A percentile compares a stretch with the other conserved stretches of the same genome.
These are phyloP conservation scores for Antechinus stuartii DNA, from an alignment of 2,113 vertebrate genomes.

Conservation along the genomic window DNA sequence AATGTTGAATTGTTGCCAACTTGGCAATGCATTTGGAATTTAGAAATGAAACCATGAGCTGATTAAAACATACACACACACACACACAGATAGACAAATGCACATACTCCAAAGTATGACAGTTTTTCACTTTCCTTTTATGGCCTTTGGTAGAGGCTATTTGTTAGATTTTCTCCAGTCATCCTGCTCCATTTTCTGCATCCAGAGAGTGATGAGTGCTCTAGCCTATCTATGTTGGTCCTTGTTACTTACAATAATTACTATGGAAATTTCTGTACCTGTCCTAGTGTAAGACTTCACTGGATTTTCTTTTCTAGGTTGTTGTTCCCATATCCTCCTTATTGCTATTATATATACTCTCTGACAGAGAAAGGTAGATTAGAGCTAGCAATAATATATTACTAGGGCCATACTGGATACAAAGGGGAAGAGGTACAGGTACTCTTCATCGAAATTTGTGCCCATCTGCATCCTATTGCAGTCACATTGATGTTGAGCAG, in stretches of 20 bases:
- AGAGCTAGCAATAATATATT: not conserved
- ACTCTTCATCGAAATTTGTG: not conserved
- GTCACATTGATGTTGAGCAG: not conserved
- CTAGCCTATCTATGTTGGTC: not conserved
- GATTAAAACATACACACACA: not conserved
- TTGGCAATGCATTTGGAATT: not conserved
- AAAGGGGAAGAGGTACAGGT: not conserved
- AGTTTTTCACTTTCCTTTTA: not conserved
- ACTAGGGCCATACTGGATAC: not conserved
- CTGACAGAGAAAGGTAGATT: not conserved
- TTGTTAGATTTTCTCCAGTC: not conserved
- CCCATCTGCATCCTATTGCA: not conserved
- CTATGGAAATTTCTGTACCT: not conserved
- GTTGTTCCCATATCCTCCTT: not conserved
- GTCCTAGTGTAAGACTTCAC: not conserved
- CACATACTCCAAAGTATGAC: not conserved
- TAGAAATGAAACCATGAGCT: not conserved
- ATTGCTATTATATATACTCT: not conserved
- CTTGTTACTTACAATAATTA: not conserved
- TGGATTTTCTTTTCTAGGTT: not conserved
- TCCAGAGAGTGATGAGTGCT: not conserved
- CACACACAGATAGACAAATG: not conserved
- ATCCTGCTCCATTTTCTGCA: not conserved
- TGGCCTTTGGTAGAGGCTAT: not conserved
- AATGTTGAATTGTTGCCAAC: not conserved